Evolutionary conservation across 1,140 invertebrate genomes (phyloP).

Genomic region (Pseudomyrmex cubaensis): DNA sequence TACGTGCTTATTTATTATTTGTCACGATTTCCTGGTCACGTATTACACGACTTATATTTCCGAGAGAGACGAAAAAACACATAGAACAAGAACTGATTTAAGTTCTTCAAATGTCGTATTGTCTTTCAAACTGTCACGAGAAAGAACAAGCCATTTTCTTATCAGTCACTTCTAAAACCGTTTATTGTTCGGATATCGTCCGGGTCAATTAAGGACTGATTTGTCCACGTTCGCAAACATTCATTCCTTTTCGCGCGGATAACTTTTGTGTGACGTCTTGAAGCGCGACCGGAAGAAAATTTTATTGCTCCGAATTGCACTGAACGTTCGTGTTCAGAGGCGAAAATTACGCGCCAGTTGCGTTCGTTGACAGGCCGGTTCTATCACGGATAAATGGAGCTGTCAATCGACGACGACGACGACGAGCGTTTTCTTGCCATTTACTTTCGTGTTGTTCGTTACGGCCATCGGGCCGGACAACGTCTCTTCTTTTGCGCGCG

Average conservation of each 20-base stretch:
- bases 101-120: not conserved
- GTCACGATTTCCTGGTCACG: too few species aligned
- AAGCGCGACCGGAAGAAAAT: slow-evolving; percentile 36
- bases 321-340: slow-evolving; percentile 45
- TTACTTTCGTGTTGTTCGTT: slow-evolving; percentile 37
- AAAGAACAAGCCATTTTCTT: slow-evolving; percentile 16
- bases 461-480: slow-evolving; percentile 4
- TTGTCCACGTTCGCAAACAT: slow-evolving; percentile 3
- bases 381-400: slow-evolving; percentile 52
- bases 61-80: too few species aligned
- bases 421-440: slow-evolving; percentile 36
- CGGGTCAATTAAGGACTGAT: slow-evolving; percentile 8
- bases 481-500: slow-evolving; percentile 13
- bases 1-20: too few species aligned
- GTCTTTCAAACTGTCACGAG: not conserved
- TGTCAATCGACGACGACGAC: slow-evolving; percentile 45
- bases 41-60: too few species aligned
- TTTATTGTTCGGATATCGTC: not conserved
- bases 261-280: slow-evolving; percentile 34
- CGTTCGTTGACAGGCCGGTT: slow-evolving; percentile 52
- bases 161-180: not conserved
- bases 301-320: slow-evolving; percentile 54
- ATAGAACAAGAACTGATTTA: too few species aligned
- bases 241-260: not conserved
- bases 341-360: slow-evolving; percentile 56